A percentile compares a stretch with the other conserved stretches of the same genome.
Evolutionary conservation across 2,888 invertebrate genomes (phyloP).

Genomic region (Exephanes ischioxanthus): DNA sequence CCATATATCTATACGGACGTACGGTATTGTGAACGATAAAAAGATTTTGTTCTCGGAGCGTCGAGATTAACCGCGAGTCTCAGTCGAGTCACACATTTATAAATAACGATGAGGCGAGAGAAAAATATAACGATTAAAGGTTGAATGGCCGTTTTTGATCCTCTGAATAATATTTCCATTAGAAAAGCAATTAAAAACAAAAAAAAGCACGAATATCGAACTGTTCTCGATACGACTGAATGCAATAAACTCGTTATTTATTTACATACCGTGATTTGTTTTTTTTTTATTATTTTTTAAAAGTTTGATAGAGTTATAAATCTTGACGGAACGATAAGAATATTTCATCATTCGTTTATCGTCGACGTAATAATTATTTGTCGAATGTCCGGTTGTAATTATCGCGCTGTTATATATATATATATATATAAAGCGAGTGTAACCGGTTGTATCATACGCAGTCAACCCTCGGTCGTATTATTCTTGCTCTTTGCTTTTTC

Average conservation of each 20-base stretch:
- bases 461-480: slow-evolving; percentile 43
- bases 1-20: not conserved
- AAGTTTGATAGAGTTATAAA: not conserved
- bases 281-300: not conserved
- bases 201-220: not conserved
- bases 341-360: slow-evolving; percentile 12
- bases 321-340: not conserved
- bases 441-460: slow-evolving; percentile 54
- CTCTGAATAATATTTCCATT: not conserved
- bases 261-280: not conserved
- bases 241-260: not conserved
- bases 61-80: slow-evolving; percentile 20
- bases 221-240: slow-evolving; percentile 31
- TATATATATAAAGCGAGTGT: slow-evolving; percentile 33
- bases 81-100: slow-evolving; percentile 60
- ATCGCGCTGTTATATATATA: slow-evolving; percentile 27
- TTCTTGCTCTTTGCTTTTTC: slow-evolving; percentile 15
- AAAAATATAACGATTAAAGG: slow-evolving; percentile 44
- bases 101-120: slow-evolving; percentile 60
- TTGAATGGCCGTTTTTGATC: slow-evolving; percentile 57
- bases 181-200: not conserved
- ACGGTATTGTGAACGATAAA: slow-evolving; percentile 39
- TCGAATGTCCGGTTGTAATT: slow-evolving; percentile 33
- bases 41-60: slow-evolving; percentile 15
- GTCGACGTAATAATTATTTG: slow-evolving; percentile 36